phyloP scores from a whole-genome alignment of 2,888 invertebrate species.

The Hemaris fuciformis region DNA sequence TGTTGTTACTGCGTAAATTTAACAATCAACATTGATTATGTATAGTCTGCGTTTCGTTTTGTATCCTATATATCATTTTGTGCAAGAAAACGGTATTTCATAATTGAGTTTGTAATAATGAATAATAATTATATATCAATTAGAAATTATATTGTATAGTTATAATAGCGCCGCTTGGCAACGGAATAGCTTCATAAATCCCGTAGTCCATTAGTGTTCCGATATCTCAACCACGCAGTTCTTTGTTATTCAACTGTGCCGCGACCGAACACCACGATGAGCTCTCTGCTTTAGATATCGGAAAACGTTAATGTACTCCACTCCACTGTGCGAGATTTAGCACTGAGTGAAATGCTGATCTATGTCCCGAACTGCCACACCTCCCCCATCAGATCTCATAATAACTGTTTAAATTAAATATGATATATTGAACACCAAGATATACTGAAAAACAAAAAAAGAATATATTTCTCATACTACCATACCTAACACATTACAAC shows the following conservation, averaged over 20 bases:
- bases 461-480: neutral
- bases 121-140: neutral
- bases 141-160: neutral
- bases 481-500: neutral
- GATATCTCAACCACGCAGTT: conserved; percentile 72
- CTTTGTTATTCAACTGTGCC: conserved; percentile 75
- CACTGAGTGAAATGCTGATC: conserved; percentile 33
- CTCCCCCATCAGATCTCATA: neutral
- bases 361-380: neutral
- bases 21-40: neutral
- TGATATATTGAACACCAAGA: too few relatives aligned
- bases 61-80: neutral
- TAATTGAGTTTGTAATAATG: neutral
- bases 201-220: conserved; percentile 69
- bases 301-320: conserved; percentile 72
- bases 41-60: neutral
- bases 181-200: conserved; percentile 56
- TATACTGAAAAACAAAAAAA: neutral
- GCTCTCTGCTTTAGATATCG: conserved; percentile 74
- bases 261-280: conserved; percentile 48
- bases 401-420: neutral
- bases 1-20: conserved; percentile 44
- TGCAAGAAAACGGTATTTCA: neutral
- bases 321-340: conserved; percentile 64
- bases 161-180: neutral